Conservation (phyloP, 2,888 invertebrate genomes). For the Bellardia bayeri region DNA sequence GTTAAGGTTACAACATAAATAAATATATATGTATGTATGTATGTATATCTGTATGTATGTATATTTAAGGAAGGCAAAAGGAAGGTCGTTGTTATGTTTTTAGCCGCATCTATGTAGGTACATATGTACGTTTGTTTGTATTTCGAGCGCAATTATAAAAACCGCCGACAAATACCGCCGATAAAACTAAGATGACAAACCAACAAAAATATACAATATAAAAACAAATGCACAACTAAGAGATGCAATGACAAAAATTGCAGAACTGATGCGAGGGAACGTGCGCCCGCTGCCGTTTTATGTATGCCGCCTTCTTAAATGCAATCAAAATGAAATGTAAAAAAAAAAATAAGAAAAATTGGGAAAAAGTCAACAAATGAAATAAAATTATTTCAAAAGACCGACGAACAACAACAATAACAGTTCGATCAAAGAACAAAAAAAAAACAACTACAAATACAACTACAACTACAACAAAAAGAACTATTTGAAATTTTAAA, state of each 20-base stretch:
- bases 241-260: conserved; percentile 76
- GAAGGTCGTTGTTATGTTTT: conserved; percentile 63
- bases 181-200: conserved; percentile 71
- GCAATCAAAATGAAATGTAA: conserved; percentile 53
- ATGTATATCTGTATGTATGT: background rate
- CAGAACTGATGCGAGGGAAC: conserved; percentile 75
- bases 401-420: conserved; percentile 54
- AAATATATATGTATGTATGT: background rate
- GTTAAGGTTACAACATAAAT: conserved; percentile 66
- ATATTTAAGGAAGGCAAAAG: conserved; percentile 41
- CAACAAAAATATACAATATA: conserved; percentile 51
- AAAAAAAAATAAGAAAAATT: conserved; percentile 14
- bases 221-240: conserved; percentile 47
- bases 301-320: conserved; percentile 71
- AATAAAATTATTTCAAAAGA: conserved; percentile 66
- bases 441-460: background rate
- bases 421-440: conserved; percentile 56
- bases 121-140: conserved; percentile 6
- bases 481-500: conserved; percentile 45
- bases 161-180: conserved; percentile 74
- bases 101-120: conserved; percentile 1
- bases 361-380: conserved; percentile 59
- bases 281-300: conserved; percentile 75
- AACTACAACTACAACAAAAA: background rate
- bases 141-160: conserved; percentile 74